Evolutionary conservation across 35 echinoderm and acorn worm species (phyloP), one percentile per base, ranked within the genome.

Genomic region (Holothuria glaberrima): DNA sequence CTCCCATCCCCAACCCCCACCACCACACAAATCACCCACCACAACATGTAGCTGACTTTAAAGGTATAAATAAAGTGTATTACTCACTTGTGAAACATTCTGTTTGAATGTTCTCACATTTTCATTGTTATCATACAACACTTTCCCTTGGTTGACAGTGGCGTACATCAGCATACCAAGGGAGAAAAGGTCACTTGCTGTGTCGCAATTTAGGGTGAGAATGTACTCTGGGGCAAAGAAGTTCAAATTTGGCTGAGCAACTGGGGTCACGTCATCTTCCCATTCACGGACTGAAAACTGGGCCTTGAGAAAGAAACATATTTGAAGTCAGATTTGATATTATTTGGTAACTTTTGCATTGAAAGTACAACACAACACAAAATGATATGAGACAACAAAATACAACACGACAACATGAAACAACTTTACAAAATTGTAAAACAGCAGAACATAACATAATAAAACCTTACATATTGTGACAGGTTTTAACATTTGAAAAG

Each of bases 151-250:
- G 71, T 99, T 99, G 29, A 95, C 68, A 7, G 88, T 88, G 12
- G 97, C 58, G 56, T 99, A 99, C 89, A 95, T 99, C 21, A 99
- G 82, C 91, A 99, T 95, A 0, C 93, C 97, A 24, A 99, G 78
- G 0, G 93, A 95, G 86, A 95, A 99, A 30, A 99, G 85, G 69
- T 99, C 97, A 80, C 97, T 99, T 25, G 97, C 82, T 6, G 97
- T 99, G 81, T 99, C 97, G 80, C 97, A 99, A 36, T 91, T 95
- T 48, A 93, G 65, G 0, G 97, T 99, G 36, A 99, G 85, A 24
- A 93, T 45, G 60, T 99, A 95, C 75, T 99, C 97, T 48, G 97
- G 97, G 35, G 97, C 97, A 63, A 99, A 59, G 71, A 85, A 99
- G 59, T 99, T 93, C 65, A 99, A 64, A 44, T 87, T 89, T 22